phyloP scores from a whole-genome alignment of 2,888 invertebrate genomes.

The Drosophila greeni region DNA sequence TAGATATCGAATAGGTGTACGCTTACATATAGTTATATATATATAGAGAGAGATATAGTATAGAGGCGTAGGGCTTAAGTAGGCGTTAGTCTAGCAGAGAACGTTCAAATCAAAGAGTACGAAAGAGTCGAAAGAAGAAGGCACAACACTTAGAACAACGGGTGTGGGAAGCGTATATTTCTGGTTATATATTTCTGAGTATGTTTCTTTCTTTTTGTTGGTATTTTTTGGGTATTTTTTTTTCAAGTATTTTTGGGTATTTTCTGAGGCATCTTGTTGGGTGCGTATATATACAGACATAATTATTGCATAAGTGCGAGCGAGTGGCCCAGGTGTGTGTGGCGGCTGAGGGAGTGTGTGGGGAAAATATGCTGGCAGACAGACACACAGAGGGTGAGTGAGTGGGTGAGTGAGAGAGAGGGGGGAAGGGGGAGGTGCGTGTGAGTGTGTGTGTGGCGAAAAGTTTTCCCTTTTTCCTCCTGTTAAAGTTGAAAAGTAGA shows the following conservation, averaged over 20 bases:
- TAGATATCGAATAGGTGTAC: conserved; percentile 45
- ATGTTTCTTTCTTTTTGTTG: conserved; percentile 11
- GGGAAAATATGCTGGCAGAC: conserved; percentile 14
- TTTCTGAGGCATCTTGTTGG: conserved; percentile 12
- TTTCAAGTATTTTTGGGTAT: not conserved
- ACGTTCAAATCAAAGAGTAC: conserved; percentile 65
- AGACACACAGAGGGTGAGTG: conserved; percentile 24
- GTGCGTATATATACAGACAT: conserved; percentile 38
- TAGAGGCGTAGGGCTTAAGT: conserved; percentile 22
- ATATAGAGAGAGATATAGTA: conserved; percentile 10
- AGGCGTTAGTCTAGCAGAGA: conserved; percentile 64
- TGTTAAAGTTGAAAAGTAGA: conserved; percentile 4
- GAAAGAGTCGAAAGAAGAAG: conserved; percentile 58
- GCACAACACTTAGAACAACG: conserved; percentile 69
- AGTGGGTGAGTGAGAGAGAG: conserved; percentile 3
- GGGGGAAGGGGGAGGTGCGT: conserved; percentile 4
- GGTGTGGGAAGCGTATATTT: conserved; percentile 48
- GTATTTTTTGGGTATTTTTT: not conserved
- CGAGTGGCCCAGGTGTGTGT: conserved; percentile 32
- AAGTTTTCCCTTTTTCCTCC: conserved; percentile 14
- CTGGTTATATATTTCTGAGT: conserved; percentile 13
- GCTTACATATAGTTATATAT: conserved; percentile 30
- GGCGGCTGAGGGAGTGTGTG: conserved; percentile 12
- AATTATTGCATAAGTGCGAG: conserved; percentile 45
- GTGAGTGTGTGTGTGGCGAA: conserved; percentile 15